These are phyloP conservation scores for Crotalus viridis DNA, from an alignment of 2,113 vertebrate genomes.

Conservation along the genomic window DNA sequence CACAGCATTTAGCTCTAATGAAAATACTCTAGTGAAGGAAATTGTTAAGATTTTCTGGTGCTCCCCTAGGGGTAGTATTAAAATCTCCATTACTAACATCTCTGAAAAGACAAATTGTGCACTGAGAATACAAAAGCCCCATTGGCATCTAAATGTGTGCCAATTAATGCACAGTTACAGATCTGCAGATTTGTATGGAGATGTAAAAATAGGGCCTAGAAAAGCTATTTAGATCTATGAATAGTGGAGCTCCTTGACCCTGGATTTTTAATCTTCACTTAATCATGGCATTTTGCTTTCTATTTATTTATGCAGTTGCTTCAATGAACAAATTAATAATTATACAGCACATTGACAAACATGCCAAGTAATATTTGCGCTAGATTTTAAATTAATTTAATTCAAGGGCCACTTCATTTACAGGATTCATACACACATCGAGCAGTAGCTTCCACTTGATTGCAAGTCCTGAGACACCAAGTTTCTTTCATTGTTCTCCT, in stretches of 20 bases:
- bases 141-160: slow-evolving; percentile 80
- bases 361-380: slow-evolving; percentile 80
- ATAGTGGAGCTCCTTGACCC: slow-evolving; percentile 75
- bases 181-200: slow-evolving; percentile 68
- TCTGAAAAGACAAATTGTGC: slow-evolving; percentile 80
- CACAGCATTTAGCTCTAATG: slow-evolving; percentile 82
- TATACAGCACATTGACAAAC: slow-evolving; percentile 84
- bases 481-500: slow-evolving; percentile 67
- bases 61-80: slow-evolving; percentile 83
- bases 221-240: slow-evolving; percentile 75
- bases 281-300: slow-evolving; percentile 80
- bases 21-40: slow-evolving; percentile 84
- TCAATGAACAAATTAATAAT: slow-evolving; percentile 87
- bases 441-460: slow-evolving; percentile 73
- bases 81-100: slow-evolving; percentile 78
- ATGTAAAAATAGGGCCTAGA: slow-evolving; percentile 77
- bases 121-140: slow-evolving; percentile 79
- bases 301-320: slow-evolving; percentile 83
- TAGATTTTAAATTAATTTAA: slow-evolving; percentile 85
- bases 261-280: slow-evolving; percentile 77
- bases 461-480: slow-evolving; percentile 73
- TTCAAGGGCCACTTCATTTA: slow-evolving; percentile 84
- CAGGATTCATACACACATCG: slow-evolving; percentile 77
- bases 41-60: slow-evolving; percentile 85
- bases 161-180: slow-evolving; percentile 77